phyloP scores from a whole-genome alignment of 2,113 vertebrate genomes.

The Cottus gobio region DNA sequence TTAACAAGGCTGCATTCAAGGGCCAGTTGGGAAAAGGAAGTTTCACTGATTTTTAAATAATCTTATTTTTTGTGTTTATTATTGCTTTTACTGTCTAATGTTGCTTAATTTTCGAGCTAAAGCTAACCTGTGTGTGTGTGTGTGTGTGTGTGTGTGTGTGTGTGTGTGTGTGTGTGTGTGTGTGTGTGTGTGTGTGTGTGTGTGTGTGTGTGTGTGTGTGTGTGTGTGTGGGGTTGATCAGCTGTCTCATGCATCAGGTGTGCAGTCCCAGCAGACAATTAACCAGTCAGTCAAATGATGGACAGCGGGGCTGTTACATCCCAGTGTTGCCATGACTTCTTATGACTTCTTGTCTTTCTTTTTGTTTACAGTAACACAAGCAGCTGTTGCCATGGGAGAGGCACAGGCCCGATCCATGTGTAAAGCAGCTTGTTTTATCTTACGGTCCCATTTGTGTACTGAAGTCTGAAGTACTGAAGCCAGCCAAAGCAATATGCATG shows the following conservation, averaged over 20 bases:
- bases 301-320: not conserved
- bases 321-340: not conserved
- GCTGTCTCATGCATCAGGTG: not conserved
- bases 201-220: not conserved
- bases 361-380: not conserved
- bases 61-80: not conserved
- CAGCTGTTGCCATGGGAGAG: not conserved
- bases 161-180: not conserved
- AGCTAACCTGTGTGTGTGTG: not conserved
- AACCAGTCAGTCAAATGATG: not conserved
- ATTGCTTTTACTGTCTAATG: not conserved
- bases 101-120: slow-evolving; percentile 5
- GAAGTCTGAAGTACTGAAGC: not conserved
- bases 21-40: not conserved
- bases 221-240: not conserved
- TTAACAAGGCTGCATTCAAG: not conserved
- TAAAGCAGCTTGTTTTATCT: not conserved
- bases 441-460: not conserved
- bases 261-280: not conserved
- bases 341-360: not conserved
- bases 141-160: not conserved
- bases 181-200: not conserved
- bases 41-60: not conserved
- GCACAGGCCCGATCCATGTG: not conserved
- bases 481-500: not conserved